Base-by-base conservation (phyloP, 2,888 invertebrate genomes). In the Lysandra bellargus region DNA sequence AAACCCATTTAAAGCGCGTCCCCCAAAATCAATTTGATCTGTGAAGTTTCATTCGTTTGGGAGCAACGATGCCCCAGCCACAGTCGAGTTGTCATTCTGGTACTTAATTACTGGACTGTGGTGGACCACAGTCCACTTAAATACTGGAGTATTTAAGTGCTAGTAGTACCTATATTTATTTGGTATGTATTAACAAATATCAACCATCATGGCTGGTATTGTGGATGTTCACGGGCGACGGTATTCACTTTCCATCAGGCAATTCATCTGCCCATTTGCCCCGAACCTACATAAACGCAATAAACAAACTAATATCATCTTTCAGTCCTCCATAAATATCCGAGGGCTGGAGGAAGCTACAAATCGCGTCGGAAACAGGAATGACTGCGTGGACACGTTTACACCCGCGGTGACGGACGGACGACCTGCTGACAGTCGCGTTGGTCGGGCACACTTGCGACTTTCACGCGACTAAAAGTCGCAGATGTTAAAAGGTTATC, bases 361-460 rank as follows among this genome's bases (percentile, higher is more conserved):
- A 90, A 90, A 90, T 90, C 87, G 87, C 86, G 87, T 91, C 90
- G 93, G 94, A 93, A 90, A 87, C 89, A 83, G 89, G 88, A 91
- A 92, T 89, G 89, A 83, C 76, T 80, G 85, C 85, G 93, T 83
- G 86, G 90, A 93, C 91, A 89, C 85, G 91, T 93, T 93, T 92
- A 93, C 87, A 86, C 44, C 49, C 75, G 44, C 75, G 75, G 44
- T 44, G 75, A 75, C 49, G 23, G 75, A 75, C 75, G 49, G 75
- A 75, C 49, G 75, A 75, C 23, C 75, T 12, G 75, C 7, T 30
- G 75, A 75, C 75, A 75, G 44, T 49, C 44, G 23, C 23, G 75
- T 14, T 5, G 44, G 23, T 44, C 12, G 44, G 4, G 75, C 49
- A 49, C 4, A 75, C 49, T 4, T 3, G 49, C 75, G 75, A 75